Percentiles rank a stretch among this genome's conserved stretches.
phyloP scores from a whole-genome alignment of 2,113 vertebrate species.

The Cyphomyrus plagiostoma region DNA sequence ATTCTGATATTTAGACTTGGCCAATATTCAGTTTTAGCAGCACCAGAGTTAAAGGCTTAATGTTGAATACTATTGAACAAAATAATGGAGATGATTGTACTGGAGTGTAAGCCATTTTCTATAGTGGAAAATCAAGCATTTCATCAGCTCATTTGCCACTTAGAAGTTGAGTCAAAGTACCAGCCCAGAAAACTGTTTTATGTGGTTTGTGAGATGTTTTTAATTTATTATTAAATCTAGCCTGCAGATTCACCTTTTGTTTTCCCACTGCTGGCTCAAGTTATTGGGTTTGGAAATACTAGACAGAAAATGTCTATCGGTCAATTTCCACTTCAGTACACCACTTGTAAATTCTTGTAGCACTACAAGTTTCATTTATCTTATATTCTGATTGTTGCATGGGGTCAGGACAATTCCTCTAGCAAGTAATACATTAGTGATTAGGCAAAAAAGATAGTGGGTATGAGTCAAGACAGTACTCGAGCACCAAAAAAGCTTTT shows the following conservation, averaged over 20 bases:
- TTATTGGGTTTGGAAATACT: neutral
- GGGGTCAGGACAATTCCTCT: neutral
- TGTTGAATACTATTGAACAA: too few relatives aligned
- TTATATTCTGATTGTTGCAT: neutral
- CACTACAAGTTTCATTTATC: neutral
- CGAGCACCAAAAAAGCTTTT: neutral
- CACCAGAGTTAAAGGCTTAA: too few relatives aligned
- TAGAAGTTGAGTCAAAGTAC: too few relatives aligned
- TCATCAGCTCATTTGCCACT: too few relatives aligned
- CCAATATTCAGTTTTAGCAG: too few relatives aligned
- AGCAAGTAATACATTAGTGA: neutral
- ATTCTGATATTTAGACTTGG: too few relatives aligned
- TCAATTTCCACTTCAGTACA: neutral
- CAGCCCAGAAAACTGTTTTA: too few relatives aligned
- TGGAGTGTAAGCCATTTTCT: too few relatives aligned
- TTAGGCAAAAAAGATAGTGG: neutral
- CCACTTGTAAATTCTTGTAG: neutral
- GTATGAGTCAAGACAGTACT: neutral
- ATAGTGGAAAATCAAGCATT: too few relatives aligned
- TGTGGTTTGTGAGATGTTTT: neutral
- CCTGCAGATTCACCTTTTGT: neutral
- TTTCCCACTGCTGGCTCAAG: neutral
- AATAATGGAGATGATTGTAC: too few relatives aligned
- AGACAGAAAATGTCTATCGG: too few relatives aligned
- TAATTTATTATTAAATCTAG: neutral